phyloP scores from a whole-genome alignment of 2,888 invertebrate species.

The Cephalotes varians region DNA sequence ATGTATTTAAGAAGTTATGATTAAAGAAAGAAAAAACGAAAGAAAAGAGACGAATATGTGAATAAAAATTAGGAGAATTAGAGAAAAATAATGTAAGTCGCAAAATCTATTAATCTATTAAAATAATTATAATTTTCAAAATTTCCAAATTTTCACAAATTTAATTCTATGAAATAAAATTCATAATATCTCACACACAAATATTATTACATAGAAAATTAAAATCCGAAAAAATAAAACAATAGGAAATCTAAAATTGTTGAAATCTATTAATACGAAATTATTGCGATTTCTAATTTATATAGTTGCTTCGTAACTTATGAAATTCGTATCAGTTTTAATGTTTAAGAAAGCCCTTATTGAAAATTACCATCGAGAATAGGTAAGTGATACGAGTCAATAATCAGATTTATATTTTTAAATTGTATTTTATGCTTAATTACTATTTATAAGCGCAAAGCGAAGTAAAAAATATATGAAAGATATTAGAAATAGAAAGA shows the following conservation, averaged over 20 bases:
- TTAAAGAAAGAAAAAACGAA: too few relatives aligned
- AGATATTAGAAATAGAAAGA: neutral
- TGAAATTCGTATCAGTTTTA: neutral
- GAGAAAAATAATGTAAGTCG: neutral
- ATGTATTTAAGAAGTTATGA: too few relatives aligned
- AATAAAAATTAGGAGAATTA: neutral
- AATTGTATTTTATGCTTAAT: neutral
- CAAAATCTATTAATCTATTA: neutral
- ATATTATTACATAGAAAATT: neutral
- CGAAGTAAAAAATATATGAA: neutral
- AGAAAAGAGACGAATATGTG: neutral
- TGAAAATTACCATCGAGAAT: neutral
- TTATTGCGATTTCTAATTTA: neutral
- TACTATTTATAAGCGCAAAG: neutral
- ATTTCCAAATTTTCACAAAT: neutral
- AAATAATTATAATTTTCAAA: constrained; percentile 2
- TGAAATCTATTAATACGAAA: neutral
- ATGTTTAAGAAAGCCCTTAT: neutral
- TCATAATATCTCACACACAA: neutral
- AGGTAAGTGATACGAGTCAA: neutral
- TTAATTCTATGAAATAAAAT: neutral
- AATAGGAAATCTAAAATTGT: neutral
- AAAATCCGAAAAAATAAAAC: neutral
- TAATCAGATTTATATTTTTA: neutral
- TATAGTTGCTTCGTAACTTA: neutral